phyloP scores from a whole-genome alignment of 1,140 invertebrate species.

The Zaprionus capensis region DNA sequence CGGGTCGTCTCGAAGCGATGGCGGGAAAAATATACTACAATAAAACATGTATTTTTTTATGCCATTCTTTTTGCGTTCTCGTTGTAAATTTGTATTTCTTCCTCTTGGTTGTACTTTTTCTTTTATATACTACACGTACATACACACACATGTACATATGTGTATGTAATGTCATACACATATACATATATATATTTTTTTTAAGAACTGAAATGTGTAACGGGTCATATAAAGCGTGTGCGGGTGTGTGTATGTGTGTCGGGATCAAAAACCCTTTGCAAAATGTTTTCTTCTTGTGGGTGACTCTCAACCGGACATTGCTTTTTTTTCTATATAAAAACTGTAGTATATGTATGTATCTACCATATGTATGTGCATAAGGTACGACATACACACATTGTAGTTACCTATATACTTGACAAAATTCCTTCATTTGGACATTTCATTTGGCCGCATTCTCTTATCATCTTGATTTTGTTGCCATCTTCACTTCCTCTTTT shows the following conservation, averaged over 20 bases:
- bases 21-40: slow-evolving; percentile 82
- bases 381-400: not conserved
- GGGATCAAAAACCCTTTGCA: slow-evolving; percentile 78
- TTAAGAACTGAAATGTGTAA: slow-evolving; percentile 79
- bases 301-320: slow-evolving; percentile 61
- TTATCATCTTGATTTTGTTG: slow-evolving; percentile 44
- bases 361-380: slow-evolving; percentile 15
- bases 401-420: slow-evolving; percentile 12
- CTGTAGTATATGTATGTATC: not conserved
- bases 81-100: slow-evolving; percentile 39
- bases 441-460: slow-evolving; percentile 65
- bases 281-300: slow-evolving; percentile 44
- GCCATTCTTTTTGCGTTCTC: slow-evolving; percentile 48
- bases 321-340: slow-evolving; percentile 31
- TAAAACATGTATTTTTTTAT: slow-evolving; percentile 82
- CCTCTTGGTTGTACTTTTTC: slow-evolving; percentile 21
- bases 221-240: slow-evolving; percentile 45
- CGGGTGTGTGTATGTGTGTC: slow-evolving; percentile 42
- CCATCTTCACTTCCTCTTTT: slow-evolving; percentile 37
- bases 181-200: slow-evolving; percentile 49
- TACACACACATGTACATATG: not conserved
- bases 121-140: slow-evolving; percentile 1
- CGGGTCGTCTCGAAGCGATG: slow-evolving; percentile 46
- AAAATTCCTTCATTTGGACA: slow-evolving; percentile 48
- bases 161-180: slow-evolving; percentile 10